phyloP scores from a whole-genome alignment of 2,888 invertebrate species.

The Cabera pusaria region DNA sequence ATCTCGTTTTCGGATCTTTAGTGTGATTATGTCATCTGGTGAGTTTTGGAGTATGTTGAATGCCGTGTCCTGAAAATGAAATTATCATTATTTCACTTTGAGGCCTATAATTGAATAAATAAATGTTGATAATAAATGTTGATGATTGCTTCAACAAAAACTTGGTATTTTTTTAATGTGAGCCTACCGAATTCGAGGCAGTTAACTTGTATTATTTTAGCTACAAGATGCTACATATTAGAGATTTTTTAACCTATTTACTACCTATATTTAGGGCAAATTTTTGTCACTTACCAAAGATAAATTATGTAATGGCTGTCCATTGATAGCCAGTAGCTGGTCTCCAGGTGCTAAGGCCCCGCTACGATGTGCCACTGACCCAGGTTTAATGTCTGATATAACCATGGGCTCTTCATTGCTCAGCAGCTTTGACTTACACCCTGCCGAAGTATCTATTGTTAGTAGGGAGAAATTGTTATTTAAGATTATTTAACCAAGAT shows the following conservation, averaged over 20 bases:
- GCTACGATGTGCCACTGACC: constrained; percentile 94
- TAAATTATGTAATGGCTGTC: constrained; percentile 89
- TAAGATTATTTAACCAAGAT: no score
- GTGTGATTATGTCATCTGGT: constrained; percentile 82
- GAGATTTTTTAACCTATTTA: no score
- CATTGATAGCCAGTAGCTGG: constrained; percentile 93
- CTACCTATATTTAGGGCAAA: no score
- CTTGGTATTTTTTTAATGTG: no score
- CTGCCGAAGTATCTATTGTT: constrained; percentile 39
- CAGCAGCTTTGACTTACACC: constrained; percentile 71
- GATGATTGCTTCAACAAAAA: no score
- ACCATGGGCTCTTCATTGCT: constrained; percentile 89
- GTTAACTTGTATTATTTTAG: no score
- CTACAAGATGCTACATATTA: no score
- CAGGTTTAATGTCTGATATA: constrained; percentile 94
- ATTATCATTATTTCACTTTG: neutral
- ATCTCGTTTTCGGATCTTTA: constrained; percentile 75
- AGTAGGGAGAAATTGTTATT: constrained; percentile 9
- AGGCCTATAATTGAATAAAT: no score
- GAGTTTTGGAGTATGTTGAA: constrained; percentile 86
- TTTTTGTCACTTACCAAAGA: constrained; percentile 76
- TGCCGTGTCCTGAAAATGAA: constrained; percentile 69
- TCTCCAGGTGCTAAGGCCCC: constrained; percentile 95
- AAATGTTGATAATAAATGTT: no score
- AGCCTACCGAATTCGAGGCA: no score